Evolutionary conservation across 2,888 invertebrate species (phyloP), one percentile per base, ranked within the genome.

Genomic region (Drosophila limbata): DNA sequence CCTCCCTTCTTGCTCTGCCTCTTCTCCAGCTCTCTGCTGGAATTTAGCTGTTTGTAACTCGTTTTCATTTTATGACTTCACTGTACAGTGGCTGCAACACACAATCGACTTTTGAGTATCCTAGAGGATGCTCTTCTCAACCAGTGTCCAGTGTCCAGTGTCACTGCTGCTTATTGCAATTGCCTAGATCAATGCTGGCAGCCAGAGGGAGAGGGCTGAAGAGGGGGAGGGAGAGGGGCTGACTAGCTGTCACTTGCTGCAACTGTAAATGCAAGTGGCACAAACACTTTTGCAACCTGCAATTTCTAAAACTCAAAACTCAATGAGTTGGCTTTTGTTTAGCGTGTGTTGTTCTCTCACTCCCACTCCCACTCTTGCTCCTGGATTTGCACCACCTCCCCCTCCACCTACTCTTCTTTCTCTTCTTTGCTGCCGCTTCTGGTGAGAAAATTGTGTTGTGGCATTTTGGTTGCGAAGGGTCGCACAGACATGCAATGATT

Each of bases 401-500:
- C 57, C 47, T 25, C 17, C 31, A 10, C 4, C 40, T 8, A 9
- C 4, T 11, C 13, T 28, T 40, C 44, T 28, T 17, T 21, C 11
- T 3, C 15, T 10, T 3, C 64, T 10, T 33, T 25, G 25, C 47
- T 33, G 21, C 48, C 28, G 11, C 48, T 5, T 45, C 66, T 77
- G 87, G 89, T 81, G 87, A 76, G 84, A 84, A 84, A 89, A 89
- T 88, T 76, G 79, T 76, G 76, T 84, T 84, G 87, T 84, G 88
- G 84, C 82, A 78, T 87, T 88, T 88, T 70, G 81, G 89, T 84
- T 84, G 89, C 89, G 84, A 85, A 78, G 89, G 82, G 63, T 73
- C 74, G 74, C 69, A 65, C 51, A 45, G 50, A 73, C 65, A 57
- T 55, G 59, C 69, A 81, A 47, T 59, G 52, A 55, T 76, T 66